Percentiles rank a stretch among this genome's conserved stretches.
These are phyloP conservation scores for Orthonyx spaldingii DNA, from an alignment of 2,113 vertebrate genomes.

Conservation along the genomic window DNA sequence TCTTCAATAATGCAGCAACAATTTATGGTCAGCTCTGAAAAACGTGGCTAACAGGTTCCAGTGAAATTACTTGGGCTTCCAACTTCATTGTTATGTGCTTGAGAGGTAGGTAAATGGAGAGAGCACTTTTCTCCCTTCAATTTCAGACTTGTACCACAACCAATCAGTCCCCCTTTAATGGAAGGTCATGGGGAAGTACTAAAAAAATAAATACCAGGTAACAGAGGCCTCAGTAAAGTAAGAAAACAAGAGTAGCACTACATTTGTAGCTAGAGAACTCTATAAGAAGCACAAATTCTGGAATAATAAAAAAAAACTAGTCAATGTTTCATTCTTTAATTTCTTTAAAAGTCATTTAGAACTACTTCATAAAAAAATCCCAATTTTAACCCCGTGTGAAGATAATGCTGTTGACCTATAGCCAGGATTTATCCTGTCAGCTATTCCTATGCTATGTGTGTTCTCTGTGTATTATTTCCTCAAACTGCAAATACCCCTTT, in stretches of 20 bases:
- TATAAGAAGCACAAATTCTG: background rate
- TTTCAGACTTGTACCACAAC: background rate
- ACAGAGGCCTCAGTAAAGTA: background rate
- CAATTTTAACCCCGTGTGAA: background rate
- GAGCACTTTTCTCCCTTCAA: background rate
- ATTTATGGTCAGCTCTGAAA: background rate
- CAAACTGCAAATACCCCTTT: conserved; percentile 4
- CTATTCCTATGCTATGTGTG: background rate
- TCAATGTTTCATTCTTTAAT: background rate
- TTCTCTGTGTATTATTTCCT: background rate
- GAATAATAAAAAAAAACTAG: background rate
- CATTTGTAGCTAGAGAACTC: background rate
- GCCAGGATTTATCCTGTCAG: background rate
- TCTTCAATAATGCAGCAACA: background rate
- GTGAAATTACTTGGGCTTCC: background rate
- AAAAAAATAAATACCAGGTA: background rate
- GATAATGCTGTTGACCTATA: background rate
- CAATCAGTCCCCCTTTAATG: background rate
- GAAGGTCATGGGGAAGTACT: background rate
- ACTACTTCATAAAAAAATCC: background rate
- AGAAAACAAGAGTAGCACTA: background rate
- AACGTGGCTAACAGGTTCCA: background rate
- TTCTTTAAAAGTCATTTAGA: background rate
- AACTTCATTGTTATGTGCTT: background rate
- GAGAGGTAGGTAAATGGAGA: background rate